Evolutionary conservation across 1,140 invertebrate species (phyloP).

Genomic region (Akabosia matsudoensis): DNA sequence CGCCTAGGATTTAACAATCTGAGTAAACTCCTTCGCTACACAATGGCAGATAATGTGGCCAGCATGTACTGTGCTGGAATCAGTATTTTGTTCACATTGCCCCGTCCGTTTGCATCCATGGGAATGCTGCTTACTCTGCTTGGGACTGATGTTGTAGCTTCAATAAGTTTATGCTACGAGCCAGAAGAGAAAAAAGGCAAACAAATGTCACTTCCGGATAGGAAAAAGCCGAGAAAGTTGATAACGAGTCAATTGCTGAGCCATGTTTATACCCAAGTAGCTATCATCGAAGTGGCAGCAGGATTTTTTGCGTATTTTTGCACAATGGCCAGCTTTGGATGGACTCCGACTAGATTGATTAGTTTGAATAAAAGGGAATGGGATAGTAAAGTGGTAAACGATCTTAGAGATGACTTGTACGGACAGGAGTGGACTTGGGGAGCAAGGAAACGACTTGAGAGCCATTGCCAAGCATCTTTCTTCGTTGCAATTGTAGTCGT

Average conservation of each 20-base stretch:
- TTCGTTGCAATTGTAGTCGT: slow-evolving; percentile 23
- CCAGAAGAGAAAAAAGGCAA: slow-evolving; percentile 66
- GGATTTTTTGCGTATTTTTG: slow-evolving; percentile 57
- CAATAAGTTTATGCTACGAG: slow-evolving; percentile 67
- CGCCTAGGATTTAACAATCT: slow-evolving; percentile 64
- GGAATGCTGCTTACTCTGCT: slow-evolving; percentile 50
- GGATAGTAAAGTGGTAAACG: slow-evolving; percentile 57
- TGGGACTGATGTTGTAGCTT: slow-evolving; percentile 58
- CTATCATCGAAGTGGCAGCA: slow-evolving; percentile 53
- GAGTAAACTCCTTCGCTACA: slow-evolving; percentile 62
- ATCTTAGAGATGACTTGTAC: slow-evolving; percentile 52
- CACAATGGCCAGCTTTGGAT: slow-evolving; percentile 60
- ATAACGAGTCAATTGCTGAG: slow-evolving; percentile 48
- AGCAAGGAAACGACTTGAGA: slow-evolving; percentile 27
- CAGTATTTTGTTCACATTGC: slow-evolving; percentile 57
- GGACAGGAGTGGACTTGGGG: slow-evolving; percentile 40
- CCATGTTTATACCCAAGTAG: slow-evolving; percentile 53
- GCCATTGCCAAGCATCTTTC: not conserved
- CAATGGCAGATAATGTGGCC: slow-evolving; percentile 48
- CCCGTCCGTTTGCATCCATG: slow-evolving; percentile 56
- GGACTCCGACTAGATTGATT: slow-evolving; percentile 54
- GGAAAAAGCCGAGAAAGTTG: slow-evolving; percentile 65
- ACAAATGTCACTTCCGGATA: slow-evolving; percentile 62
- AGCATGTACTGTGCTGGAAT: slow-evolving; percentile 63
- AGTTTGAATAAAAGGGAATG: slow-evolving; percentile 54